Percentiles rank a stretch among this genome's conserved stretches.
Conservation (phyloP, 2,113 vertebrate genomes). For the Saccopteryx bilineata region DNA sequence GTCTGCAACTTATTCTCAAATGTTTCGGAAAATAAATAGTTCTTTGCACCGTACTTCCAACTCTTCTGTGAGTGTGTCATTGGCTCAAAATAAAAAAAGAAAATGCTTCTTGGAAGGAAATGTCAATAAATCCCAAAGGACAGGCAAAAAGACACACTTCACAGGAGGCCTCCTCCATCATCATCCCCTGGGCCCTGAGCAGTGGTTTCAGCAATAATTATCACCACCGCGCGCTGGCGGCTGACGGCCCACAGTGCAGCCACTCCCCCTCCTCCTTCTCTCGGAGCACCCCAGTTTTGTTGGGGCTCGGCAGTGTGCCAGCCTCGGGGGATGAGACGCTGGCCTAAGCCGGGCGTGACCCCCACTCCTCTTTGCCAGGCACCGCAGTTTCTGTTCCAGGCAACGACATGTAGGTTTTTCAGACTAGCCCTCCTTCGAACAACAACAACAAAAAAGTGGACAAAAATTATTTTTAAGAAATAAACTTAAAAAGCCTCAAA, state of each 20-base stretch:
- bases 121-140: not conserved
- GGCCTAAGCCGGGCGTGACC: not conserved
- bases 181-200: not conserved
- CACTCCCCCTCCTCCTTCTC: not conserved
- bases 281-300: not conserved
- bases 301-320: not conserved
- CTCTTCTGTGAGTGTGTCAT: not conserved
- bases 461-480: not conserved
- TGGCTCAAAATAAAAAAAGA: constrained; percentile 33
- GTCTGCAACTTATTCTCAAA: constrained; percentile 18
- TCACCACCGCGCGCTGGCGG: not conserved
- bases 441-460: not conserved
- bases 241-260: rapidly evolving
- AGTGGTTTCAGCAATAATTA: not conserved
- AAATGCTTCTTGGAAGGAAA: constrained; percentile 20
- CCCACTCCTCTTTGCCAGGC: not conserved
- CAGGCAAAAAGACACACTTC: not conserved
- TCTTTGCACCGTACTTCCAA: not conserved
- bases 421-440: not conserved
- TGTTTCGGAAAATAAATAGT: not conserved
- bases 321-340: not conserved
- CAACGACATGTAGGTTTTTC: not conserved
- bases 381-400: not conserved
- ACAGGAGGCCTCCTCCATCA: not conserved
- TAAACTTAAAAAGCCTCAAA: constrained; percentile 1